Conservation (phyloP, 2,113 vertebrate species). For the Zosterops pallidus region DNA sequence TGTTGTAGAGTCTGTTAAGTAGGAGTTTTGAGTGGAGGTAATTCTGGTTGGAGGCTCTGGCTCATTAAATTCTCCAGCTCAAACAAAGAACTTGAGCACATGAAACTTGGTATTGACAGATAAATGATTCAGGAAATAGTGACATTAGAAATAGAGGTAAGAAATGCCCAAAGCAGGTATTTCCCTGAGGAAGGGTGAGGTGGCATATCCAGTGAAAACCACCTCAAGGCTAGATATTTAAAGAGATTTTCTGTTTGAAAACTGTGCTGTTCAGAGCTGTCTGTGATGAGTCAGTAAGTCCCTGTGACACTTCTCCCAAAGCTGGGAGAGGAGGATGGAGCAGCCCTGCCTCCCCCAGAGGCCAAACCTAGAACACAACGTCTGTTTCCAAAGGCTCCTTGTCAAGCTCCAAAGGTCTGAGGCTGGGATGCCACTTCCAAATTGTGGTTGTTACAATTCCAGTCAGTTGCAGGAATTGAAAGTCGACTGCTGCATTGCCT, state of each 20-base stretch:
- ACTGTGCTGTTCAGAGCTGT: rapidly evolving
- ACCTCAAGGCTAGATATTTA: neutral
- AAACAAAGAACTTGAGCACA: neutral
- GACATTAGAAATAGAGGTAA: neutral
- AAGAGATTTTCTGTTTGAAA: neutral
- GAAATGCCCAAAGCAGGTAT: neutral
- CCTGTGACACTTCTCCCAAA: neutral
- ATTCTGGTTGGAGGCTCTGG: neutral
- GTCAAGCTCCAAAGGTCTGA: neutral
- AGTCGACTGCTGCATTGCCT: neutral
- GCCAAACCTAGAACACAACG: neutral
- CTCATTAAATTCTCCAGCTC: neutral
- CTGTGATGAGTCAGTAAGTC: neutral
- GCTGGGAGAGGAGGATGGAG: neutral
- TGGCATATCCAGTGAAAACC: neutral
- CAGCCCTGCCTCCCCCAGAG: neutral
- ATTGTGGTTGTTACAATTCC: constrained; percentile 28
- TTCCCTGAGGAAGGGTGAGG: neutral
- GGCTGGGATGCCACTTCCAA: neutral
- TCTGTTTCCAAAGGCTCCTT: neutral
- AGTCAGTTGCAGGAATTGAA: neutral
- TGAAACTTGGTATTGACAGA: neutral
- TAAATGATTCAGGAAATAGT: neutral
- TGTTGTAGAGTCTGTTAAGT: neutral
- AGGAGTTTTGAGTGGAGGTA: neutral